phyloP scores from a whole-genome alignment of 23 tunicate genomes.

The Styela clava region DNA sequence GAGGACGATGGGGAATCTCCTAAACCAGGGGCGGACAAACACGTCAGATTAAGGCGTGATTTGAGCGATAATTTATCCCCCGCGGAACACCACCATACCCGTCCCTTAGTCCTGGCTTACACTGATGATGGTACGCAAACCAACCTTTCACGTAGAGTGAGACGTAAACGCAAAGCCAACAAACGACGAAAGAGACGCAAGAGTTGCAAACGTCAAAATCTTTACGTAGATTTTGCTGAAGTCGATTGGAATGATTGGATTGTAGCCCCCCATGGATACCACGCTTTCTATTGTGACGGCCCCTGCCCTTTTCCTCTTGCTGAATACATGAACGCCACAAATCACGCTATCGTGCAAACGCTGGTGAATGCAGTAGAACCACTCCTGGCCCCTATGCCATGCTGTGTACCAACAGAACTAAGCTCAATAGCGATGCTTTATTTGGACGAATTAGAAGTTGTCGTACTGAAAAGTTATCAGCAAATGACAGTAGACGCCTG shows the following conservation, averaged over 20 bases:
- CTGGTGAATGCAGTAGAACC: constrained; percentile 59
- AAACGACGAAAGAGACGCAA: constrained; percentile 34
- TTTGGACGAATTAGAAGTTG: constrained; percentile 63
- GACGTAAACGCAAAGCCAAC: constrained; percentile 24
- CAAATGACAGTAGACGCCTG: constrained; percentile 79
- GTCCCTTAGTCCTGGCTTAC: constrained; percentile 72
- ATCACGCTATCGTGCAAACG: constrained; percentile 92
- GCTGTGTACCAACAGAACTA: constrained; percentile 92
- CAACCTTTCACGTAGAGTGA: constrained; percentile 24
- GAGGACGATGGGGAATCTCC: constrained; percentile 20
- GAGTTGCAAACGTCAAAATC: constrained; percentile 61
- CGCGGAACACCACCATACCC: constrained; percentile 56
- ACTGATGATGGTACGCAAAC: constrained; percentile 72
- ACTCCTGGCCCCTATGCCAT: constrained; percentile 54
- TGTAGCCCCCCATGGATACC: constrained; percentile 93
- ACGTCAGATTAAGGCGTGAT: constrained; percentile 69
- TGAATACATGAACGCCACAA: constrained; percentile 79
- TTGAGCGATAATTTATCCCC: constrained; percentile 31
- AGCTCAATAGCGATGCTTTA: constrained; percentile 73
- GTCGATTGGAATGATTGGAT: constrained; percentile 94
- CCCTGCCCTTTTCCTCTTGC: constrained; percentile 75
- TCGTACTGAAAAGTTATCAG: constrained; percentile 77
- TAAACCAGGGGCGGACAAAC: constrained; percentile 31
- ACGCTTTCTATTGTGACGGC: constrained; percentile 83
- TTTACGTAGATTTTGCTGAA: constrained; percentile 76